Base-by-base conservation (phyloP, 2,797 vertebrate genomes). In the Cercopithecus neglectus region DNA sequence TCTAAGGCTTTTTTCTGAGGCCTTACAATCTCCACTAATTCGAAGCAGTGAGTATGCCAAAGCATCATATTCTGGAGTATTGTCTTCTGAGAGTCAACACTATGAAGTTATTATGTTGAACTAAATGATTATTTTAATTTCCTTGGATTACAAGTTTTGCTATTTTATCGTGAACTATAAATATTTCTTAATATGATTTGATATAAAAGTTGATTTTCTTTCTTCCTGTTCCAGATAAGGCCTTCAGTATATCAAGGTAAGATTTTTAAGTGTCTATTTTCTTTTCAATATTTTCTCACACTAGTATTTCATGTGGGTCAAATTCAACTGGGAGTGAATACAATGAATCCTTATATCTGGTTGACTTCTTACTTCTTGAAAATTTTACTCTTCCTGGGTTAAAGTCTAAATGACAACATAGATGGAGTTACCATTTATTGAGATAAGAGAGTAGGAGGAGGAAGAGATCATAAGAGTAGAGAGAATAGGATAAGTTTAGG, bases 201-300 rank as follows among this genome's bases (percentile, higher is more conserved):
- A 64, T 1, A 22, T 28, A 94, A 85, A 89, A 82, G 3, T 74
- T 59, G 5, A 46, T 33, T 55, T 61, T 74, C 85, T 98, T 33
- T 85, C 50, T 59, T 87, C 85, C 16, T 94, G 61, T 92, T 97
- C 8, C 96, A 99, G 99, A 98, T 99, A 36, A 99, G 99, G 97
- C 99, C 98, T 97, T 99, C 97, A 97, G 98, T 99, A 83, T 99
- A 99, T 98, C 99, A 99, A 82, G 99, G 99, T 99, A 99, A 98
- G 97, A 91, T 57, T 89, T 19, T 84, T 21, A 76, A 88, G 0
- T 8, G 48, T 64, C 8, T n/a, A 72, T 30, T 46, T 80, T 87
- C 17, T 39, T 48, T 74, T 13, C 10, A 67, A 44, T 53, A 41
- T 50, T 30, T 76, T 78, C 28, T 84, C 50, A n/a, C 12, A 57